Evolutionary conservation across 2,888 invertebrate genomes (phyloP).

Genomic region (Bellardia bayeri): DNA sequence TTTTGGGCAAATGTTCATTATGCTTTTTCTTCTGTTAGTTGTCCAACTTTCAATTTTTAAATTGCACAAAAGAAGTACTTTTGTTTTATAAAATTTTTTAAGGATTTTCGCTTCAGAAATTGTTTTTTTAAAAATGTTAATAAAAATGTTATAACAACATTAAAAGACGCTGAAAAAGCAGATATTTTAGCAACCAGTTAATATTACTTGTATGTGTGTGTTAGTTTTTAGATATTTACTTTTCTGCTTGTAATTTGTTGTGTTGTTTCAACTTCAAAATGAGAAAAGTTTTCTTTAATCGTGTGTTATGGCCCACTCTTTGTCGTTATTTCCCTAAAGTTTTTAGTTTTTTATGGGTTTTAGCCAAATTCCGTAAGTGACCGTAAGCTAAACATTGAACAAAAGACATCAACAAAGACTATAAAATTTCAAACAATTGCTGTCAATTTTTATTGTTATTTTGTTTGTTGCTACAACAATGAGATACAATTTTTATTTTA

Average conservation of each 20-base stretch:
- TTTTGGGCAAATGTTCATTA: constrained; percentile 41
- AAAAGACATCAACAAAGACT: constrained; percentile 32
- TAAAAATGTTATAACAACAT: constrained; percentile 51
- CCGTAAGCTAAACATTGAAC: constrained; percentile 26
- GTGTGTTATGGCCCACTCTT: constrained; percentile 64
- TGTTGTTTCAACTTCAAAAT: constrained; percentile 70
- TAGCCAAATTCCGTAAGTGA: constrained; percentile 38
- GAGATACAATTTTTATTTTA: constrained; percentile 2
- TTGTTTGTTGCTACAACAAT: constrained; percentile 9
- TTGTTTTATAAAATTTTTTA: constrained; percentile 46
- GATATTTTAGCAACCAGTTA: constrained; percentile 49
- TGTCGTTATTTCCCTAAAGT: constrained; percentile 22
- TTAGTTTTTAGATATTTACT: constrained; percentile 2
- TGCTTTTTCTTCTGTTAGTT: neutral
- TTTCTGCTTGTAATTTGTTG: constrained; percentile 60
- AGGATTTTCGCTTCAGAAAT: constrained; percentile 12
- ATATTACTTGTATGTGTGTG: constrained; percentile 53
- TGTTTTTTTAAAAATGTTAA: constrained; percentile 57
- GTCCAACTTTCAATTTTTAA: neutral
- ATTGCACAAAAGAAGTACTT: constrained; percentile 42
- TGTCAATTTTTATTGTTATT: constrained; percentile 59
- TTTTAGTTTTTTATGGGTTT: constrained; percentile 37
- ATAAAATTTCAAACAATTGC: constrained; percentile 54
- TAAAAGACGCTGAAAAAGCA: constrained; percentile 32
- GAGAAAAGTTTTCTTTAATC: constrained; percentile 71